Evolutionary conservation across 2,113 vertebrate genomes (phyloP).

Genomic region (Calidris pygmaea): DNA sequence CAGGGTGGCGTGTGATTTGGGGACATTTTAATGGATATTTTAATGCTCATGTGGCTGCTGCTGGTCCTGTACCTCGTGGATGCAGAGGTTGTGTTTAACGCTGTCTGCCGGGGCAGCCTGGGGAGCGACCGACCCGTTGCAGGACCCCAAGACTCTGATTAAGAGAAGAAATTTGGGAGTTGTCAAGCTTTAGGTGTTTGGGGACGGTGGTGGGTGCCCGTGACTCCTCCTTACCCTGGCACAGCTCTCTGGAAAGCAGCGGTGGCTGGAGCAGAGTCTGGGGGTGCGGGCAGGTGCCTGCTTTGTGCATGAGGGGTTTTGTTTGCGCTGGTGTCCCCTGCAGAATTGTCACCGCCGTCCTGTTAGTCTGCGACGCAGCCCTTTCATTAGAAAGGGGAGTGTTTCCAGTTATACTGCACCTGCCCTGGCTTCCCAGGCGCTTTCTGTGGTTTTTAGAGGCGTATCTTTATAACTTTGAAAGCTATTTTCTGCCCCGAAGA

Average conservation of each 20-base stretch:
- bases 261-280: neutral
- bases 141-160: neutral
- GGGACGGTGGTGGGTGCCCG: neutral
- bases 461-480: neutral
- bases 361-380: neutral
- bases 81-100: neutral
- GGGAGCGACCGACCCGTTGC: neutral
- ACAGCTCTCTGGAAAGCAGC: neutral
- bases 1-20: neutral
- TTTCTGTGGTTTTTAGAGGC: neutral
- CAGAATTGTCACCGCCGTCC: neutral
- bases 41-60: neutral
- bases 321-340: neutral
- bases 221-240: neutral
- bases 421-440: neutral
- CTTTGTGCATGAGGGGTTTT: neutral
- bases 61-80: accelerated
- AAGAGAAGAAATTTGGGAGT: too few species aligned
- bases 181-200: neutral
- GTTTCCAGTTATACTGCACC: neutral
- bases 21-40: neutral
- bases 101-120: neutral
- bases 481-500: neutral
- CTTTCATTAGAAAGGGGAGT: neutral
- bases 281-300: too few species aligned